These are phyloP conservation scores for Ochotona curzoniae DNA, from an alignment of 2,113 vertebrate genomes.

Conservation along the genomic window DNA sequence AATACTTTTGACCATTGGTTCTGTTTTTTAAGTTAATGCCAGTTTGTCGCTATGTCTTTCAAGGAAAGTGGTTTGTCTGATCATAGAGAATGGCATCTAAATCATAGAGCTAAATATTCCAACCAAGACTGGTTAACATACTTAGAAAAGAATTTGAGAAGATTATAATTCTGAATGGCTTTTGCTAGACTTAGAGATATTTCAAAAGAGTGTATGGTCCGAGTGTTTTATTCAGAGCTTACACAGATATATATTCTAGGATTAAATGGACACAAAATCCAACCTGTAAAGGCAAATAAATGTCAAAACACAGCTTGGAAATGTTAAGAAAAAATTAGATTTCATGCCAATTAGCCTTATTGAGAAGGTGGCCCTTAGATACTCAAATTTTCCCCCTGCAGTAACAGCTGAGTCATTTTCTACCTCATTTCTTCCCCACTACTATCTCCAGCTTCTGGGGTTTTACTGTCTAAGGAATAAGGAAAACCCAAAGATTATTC, in stretches of 20 bases:
- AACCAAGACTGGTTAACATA: background rate
- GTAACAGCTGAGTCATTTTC: slow-evolving; percentile 8
- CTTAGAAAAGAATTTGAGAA: slow-evolving; percentile 32
- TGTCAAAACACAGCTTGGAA: background rate
- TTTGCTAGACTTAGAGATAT: slow-evolving; percentile 31
- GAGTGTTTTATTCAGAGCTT: background rate
- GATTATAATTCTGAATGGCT: background rate
- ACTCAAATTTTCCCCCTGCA: background rate
- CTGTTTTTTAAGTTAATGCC: slow-evolving; percentile 47
- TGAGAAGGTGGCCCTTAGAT: background rate
- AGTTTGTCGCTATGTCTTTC: slow-evolving; percentile 13
- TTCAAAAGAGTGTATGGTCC: background rate
- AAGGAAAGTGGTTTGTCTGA: slow-evolving; percentile 37
- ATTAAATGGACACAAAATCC: background rate
- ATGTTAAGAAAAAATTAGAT: background rate
- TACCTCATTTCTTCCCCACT: background rate
- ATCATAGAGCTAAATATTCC: slow-evolving; percentile 2
- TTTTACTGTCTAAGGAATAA: background rate
- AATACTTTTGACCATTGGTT: slow-evolving; percentile 5
- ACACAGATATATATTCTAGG: background rate
- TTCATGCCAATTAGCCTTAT: background rate
- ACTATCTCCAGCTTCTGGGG: background rate
- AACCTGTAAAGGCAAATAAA: background rate
- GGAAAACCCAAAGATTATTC: background rate
- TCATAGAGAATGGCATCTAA: slow-evolving; percentile 34